phyloP scores from a whole-genome alignment of 2,797 vertebrate species.

The Salarias fasciatus region DNA sequence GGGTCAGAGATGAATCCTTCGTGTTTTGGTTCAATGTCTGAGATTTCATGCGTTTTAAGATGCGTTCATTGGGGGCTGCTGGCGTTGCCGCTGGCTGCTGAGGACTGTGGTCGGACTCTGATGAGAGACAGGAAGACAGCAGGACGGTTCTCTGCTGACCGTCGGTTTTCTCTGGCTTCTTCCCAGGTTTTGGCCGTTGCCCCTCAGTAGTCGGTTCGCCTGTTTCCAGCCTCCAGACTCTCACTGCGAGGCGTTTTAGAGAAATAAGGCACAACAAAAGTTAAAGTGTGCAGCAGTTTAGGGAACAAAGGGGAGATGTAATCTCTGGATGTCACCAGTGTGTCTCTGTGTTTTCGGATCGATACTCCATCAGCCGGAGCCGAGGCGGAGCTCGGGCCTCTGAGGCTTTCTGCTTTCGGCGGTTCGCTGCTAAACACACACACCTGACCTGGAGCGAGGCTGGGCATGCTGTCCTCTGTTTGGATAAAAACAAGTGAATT shows the following conservation, averaged over 20 bases:
- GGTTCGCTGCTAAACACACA: slow-evolving; percentile 18
- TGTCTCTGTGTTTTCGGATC: slow-evolving; percentile 45
- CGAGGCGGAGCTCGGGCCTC: slow-evolving; percentile 33
- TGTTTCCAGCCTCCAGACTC: too few species aligned
- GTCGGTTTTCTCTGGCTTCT: too few species aligned
- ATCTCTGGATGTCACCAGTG: slow-evolving; percentile 30
- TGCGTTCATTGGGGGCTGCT: too few species aligned
- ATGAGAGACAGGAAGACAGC: too few species aligned
- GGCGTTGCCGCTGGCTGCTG: too few species aligned
- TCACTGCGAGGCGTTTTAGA: too few species aligned
- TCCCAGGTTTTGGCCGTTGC: too few species aligned
- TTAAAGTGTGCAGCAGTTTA: slow-evolving; percentile 1
- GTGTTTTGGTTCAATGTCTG: too few species aligned
- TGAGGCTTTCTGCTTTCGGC: slow-evolving; percentile 21
- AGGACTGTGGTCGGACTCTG: too few species aligned
- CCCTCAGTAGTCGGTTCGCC: too few species aligned
- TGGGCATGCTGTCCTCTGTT: background rate
- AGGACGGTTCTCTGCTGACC: too few species aligned
- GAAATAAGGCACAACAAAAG: background rate
- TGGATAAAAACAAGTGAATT: background rate
- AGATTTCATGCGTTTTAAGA: too few species aligned
- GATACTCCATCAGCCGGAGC: slow-evolving; percentile 55
- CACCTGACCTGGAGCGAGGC: slow-evolving; percentile 24
- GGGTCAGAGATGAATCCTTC: background rate
- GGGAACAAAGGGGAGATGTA: slow-evolving; percentile 11